These are phyloP conservation scores for Heliconius ismenius DNA, from an alignment of 2,888 invertebrate species.

Conservation along the genomic window DNA sequence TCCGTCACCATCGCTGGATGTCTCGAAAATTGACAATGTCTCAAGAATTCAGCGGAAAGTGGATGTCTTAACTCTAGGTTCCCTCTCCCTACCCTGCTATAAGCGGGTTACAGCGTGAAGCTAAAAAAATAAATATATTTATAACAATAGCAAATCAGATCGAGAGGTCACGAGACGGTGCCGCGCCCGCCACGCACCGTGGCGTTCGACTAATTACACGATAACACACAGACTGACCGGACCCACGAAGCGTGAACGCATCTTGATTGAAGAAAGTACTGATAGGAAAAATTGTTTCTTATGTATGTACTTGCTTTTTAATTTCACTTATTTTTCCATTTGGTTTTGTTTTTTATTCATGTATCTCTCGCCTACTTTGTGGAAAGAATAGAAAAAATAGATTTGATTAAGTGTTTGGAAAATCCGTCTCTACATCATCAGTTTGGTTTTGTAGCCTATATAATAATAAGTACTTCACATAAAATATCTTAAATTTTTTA, in stretches of 20 bases:
- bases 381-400: constrained; percentile 1
- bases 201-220: constrained; percentile 61
- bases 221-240: constrained; percentile 48
- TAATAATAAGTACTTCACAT: too few relatives aligned
- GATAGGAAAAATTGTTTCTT: constrained; percentile 26
- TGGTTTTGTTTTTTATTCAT: background rate
- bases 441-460: background rate
- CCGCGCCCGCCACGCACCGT: constrained; percentile 37
- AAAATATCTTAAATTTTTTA: too few relatives aligned
- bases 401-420: too few relatives aligned
- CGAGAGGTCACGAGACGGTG: constrained; percentile 39
- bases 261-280: constrained; percentile 49
- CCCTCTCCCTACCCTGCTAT: too few relatives aligned
- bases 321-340: background rate
- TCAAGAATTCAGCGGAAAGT: too few relatives aligned
- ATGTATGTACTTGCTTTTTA: background rate
- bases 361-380: background rate
- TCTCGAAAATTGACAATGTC: too few relatives aligned
- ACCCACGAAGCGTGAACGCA: constrained; percentile 56
- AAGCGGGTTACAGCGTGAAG: background rate
- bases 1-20: too few relatives aligned
- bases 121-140: background rate
- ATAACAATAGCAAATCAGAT: background rate
- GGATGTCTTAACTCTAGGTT: too few relatives aligned
- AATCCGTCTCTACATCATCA: too few relatives aligned